Evolutionary conservation across 1,140 invertebrate species (phyloP), one percentile per base, ranked within the genome.

Genomic region (Formica selysi): DNA sequence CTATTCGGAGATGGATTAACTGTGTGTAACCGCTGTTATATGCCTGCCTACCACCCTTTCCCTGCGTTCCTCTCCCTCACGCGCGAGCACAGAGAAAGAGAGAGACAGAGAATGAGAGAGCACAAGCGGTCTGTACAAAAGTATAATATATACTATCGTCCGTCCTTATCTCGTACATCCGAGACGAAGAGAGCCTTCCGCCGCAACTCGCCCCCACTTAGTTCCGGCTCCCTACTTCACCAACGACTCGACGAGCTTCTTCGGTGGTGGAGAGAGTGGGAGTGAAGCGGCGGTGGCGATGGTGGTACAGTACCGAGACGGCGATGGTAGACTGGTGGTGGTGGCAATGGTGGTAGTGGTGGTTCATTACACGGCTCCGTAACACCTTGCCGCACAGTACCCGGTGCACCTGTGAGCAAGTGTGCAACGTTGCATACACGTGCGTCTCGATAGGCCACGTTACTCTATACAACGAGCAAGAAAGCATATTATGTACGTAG

Each of bases 1-100:
- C 91, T 91, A 91, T 89, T 81, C 86, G 90, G 89, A 91, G 92
- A 92, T 92, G 89, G 91, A 93, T 93, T 92, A 91, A 91, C 91
- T 86, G 84, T 91, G 91, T 89, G 89, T 73, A 90, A 90, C 88
- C 88, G 80, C 89, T 80, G 88, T 86, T 87, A 51, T 51, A 90
- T 86, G 90, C 88, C 89, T 91, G 87, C 90, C 89, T 89, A 78
- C 88, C 89, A 79, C 87, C 87, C 89, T 80, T 87, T 80, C 51
- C 57, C 74, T 62, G 44, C 76, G 86, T 51, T 48, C 86, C 68
- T n/a, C 86, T 84, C 85, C 76, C 64, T 70, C 78, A 29, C 80
- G 57, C 44, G 29, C 76, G 22, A 36, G 76, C 51, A 26, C 84
- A 29, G 13, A 48, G 13, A 13, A 13, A 48, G 13, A 13, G n/a